Evolutionary conservation across 2,113 vertebrate species (phyloP).

Genomic region (Naja naja): DNA sequence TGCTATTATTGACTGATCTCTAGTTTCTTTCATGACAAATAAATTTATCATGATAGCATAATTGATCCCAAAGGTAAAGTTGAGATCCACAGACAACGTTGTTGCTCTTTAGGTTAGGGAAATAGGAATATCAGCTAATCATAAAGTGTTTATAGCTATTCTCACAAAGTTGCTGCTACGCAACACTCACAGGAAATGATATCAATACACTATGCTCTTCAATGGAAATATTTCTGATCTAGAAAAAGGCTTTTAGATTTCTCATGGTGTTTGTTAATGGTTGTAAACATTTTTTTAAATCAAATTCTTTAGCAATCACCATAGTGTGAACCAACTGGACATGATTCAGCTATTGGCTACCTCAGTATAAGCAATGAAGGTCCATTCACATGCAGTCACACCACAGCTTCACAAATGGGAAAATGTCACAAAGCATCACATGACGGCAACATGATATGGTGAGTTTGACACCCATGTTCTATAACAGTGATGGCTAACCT

Average conservation of each 20-base stretch:
- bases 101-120: neutral
- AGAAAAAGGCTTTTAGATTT: no score
- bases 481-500: neutral
- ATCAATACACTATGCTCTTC: neutral
- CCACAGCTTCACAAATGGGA: no score
- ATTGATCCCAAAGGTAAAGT: neutral
- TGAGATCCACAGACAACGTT: neutral
- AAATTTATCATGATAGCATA: neutral
- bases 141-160: neutral
- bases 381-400: neutral
- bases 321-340: no score
- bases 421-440: no score
- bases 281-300: neutral
- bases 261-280: neutral
- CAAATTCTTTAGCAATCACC: neutral
- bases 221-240: no score
- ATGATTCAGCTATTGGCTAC: neutral
- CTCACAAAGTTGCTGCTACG: neutral
- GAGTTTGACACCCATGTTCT: neutral
- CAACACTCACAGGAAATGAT: neutral
- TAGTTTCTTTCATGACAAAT: neutral
- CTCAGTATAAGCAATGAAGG: neutral
- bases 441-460: no score
- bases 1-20: neutral
- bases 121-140: neutral